Evolutionary conservation across 2,797 vertebrate genomes (phyloP).

Genomic region (Microctenopoma lineatum): DNA sequence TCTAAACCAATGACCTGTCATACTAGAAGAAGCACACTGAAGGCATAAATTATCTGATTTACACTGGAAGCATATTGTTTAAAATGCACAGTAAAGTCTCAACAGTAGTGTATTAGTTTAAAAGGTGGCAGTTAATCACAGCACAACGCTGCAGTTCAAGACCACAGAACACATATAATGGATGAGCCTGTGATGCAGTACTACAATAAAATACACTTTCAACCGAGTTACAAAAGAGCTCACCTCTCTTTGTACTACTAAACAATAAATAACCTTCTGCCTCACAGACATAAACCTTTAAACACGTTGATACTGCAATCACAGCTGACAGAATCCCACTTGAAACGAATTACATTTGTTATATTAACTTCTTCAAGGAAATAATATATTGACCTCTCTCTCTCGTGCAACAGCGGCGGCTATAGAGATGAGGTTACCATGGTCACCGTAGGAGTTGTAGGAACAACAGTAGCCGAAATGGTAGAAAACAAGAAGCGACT

Average conservation of each 20-base stretch:
- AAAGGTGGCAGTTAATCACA: slow-evolving; percentile 71
- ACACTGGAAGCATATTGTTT: slow-evolving; percentile 57
- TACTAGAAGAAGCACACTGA: slow-evolving; percentile 47
- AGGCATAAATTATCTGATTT: slow-evolving; percentile 57
- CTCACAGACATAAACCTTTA: slow-evolving; percentile 39
- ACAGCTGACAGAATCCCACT: slow-evolving; percentile 38
- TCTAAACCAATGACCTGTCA: slow-evolving; percentile 58
- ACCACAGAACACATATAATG: slow-evolving; percentile 55
- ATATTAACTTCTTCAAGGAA: slow-evolving; percentile 58
- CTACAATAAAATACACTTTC: slow-evolving; percentile 65
- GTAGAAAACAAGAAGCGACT: slow-evolving; percentile 46
- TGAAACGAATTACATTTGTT: slow-evolving; percentile 53
- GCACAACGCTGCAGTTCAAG: slow-evolving; percentile 31
- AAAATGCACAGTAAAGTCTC: slow-evolving; percentile 45
- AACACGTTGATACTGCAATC: slow-evolving; percentile 47
- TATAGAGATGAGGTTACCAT: slow-evolving; percentile 72
- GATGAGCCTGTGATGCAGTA: slow-evolving; percentile 49
- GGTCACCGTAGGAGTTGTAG: slow-evolving; percentile 60
- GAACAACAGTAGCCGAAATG: slow-evolving; percentile 41
- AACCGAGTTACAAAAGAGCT: slow-evolving; percentile 60
- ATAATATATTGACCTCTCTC: slow-evolving; percentile 63
- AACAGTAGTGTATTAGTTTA: slow-evolving; percentile 54
- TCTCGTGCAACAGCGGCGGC: slow-evolving; percentile 43
- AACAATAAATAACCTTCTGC: slow-evolving; percentile 59
- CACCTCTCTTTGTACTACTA: slow-evolving; percentile 47